phyloP scores from a whole-genome alignment of 1,140 invertebrate species.

The Drosophila oshimai region DNA sequence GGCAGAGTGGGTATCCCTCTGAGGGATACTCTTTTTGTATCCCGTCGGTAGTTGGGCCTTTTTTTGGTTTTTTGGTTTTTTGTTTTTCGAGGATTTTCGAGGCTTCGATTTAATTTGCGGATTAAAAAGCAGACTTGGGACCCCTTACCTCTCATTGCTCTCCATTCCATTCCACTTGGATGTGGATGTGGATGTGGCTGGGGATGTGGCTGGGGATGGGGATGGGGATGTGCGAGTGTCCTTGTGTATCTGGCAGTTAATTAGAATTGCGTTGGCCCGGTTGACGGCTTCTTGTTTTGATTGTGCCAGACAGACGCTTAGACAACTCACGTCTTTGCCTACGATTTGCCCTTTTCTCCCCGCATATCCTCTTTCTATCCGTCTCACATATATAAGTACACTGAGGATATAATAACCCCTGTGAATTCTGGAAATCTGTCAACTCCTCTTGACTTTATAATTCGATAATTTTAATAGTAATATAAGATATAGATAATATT shows the following conservation, averaged over 20 bases:
- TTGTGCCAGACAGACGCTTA: slow-evolving; percentile 48
- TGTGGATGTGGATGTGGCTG: no score
- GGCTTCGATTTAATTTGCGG: slow-evolving; percentile 25
- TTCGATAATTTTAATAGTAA: no score
- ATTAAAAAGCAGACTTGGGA: slow-evolving; percentile 13
- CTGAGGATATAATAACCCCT: neutral
- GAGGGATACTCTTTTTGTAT: neutral
- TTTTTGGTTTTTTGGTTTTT: neutral
- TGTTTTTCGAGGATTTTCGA: neutral
- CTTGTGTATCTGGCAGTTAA: slow-evolving; percentile 42
- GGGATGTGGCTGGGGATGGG: no score
- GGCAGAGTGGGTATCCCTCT: no score
- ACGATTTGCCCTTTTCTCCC: slow-evolving; percentile 14
- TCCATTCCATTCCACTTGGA: neutral
- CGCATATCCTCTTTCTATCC: neutral
- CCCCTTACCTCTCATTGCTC: neutral
- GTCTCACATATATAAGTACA: neutral
- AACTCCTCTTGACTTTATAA: no score
- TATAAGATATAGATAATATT: no score
- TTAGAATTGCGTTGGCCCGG: slow-evolving; percentile 34
- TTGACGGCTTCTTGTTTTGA: slow-evolving; percentile 39
- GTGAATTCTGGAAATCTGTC: no score
- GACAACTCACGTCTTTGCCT: slow-evolving; percentile 39
- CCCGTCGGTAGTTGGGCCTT: neutral
- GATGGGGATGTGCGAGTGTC: slow-evolving; percentile 7